Conservation (phyloP, 2,888 invertebrate species). For the Euzophera pinguis region DNA sequence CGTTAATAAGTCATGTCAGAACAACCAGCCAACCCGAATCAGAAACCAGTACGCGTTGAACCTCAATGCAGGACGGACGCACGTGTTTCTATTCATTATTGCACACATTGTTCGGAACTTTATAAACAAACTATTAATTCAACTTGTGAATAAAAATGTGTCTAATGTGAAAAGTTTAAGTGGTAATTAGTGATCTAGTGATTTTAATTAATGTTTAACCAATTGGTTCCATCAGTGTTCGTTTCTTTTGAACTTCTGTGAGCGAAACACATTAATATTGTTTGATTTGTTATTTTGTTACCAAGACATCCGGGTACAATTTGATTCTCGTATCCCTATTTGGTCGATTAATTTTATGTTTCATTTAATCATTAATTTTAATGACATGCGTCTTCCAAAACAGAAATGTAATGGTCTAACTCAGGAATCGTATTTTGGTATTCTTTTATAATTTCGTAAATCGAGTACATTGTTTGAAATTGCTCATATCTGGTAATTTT, state of each 20-base stretch:
- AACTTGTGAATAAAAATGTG: slow-evolving; percentile 51
- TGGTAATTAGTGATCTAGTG: slow-evolving; percentile 42
- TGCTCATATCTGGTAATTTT: not conserved
- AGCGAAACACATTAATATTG: slow-evolving; percentile 67
- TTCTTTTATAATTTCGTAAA: slow-evolving; percentile 22
- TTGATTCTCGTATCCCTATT: slow-evolving; percentile 38
- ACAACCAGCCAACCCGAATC: slow-evolving; percentile 8
- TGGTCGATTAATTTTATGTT: slow-evolving; percentile 28
- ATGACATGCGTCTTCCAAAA: slow-evolving; percentile 17
- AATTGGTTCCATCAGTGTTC: slow-evolving; percentile 40
- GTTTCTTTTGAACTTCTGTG: slow-evolving; percentile 54
- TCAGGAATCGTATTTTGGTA: not conserved
- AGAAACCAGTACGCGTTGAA: slow-evolving; percentile 52
- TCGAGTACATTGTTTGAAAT: slow-evolving; percentile 1
- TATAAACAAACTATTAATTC: slow-evolving; percentile 49
- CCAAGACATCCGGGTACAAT: slow-evolving; percentile 68
- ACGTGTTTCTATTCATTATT: slow-evolving; percentile 42
- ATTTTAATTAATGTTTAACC: slow-evolving; percentile 45
- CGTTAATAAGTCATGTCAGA: slow-evolving; percentile 30
- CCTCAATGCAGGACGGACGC: slow-evolving; percentile 52
- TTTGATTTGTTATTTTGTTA: slow-evolving; percentile 69
- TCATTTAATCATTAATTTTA: slow-evolving; percentile 20
- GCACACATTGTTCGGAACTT: slow-evolving; percentile 30
- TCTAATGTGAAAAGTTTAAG: slow-evolving; percentile 43
- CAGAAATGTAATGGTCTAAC: slow-evolving; percentile 33